phyloP scores from a whole-genome alignment of 2,113 vertebrate species.

The Prunella fulvescens region DNA sequence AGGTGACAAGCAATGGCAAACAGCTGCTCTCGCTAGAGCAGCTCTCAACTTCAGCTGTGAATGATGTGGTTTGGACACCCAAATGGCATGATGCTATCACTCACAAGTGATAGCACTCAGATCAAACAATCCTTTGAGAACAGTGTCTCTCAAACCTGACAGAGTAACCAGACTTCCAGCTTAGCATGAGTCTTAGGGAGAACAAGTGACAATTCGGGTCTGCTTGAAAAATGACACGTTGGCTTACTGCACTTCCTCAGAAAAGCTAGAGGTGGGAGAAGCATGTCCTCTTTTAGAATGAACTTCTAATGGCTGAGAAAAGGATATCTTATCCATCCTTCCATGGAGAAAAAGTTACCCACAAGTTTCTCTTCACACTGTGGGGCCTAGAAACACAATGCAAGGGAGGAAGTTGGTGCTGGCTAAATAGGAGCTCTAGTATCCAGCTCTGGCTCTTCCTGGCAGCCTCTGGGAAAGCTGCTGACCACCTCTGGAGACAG shows the following conservation, averaged over 20 bases:
- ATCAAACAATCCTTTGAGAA: not conserved
- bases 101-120: not conserved
- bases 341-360: not conserved
- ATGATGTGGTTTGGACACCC: not conserved
- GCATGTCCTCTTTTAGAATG: not conserved
- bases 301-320: not conserved
- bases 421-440: accelerated
- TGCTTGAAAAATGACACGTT: not conserved
- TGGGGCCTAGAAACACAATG: not conserved
- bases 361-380: not conserved
- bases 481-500: not conserved
- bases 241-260: not conserved
- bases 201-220: not conserved
- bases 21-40: not conserved
- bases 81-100: not conserved
- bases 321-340: not conserved
- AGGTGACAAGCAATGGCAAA: not conserved
- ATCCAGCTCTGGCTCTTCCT: not conserved
- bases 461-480: not conserved
- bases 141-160: not conserved
- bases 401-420: not conserved
- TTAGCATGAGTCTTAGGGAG: not conserved
- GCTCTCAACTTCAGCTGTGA: not conserved
- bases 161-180: not conserved
- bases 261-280: not conserved